Evolutionary conservation across 2,113 vertebrate genomes (phyloP).

Genomic region (Indicator indicator): DNA sequence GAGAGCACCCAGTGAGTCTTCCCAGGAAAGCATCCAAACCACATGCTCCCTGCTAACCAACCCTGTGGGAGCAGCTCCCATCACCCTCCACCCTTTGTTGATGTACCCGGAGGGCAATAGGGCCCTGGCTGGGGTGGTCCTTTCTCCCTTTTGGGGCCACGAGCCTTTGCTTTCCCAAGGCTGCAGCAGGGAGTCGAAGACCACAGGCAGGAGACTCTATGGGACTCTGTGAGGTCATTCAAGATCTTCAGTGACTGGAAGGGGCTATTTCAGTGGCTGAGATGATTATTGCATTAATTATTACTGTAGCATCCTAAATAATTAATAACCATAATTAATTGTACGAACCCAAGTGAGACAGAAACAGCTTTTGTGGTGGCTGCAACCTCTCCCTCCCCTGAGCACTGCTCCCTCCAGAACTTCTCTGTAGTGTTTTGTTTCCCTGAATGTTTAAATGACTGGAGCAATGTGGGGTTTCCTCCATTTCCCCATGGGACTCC

Average conservation of each 20-base stretch:
- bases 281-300: background rate
- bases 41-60: background rate
- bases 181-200: background rate
- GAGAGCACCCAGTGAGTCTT: background rate
- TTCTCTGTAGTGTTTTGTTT: slow-evolving; percentile 6
- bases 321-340: slow-evolving; percentile 32
- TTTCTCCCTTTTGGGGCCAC: background rate
- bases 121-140: background rate
- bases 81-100: background rate
- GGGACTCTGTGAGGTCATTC: background rate
- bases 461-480: slow-evolving; percentile 35
- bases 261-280: background rate
- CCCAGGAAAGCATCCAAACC: background rate
- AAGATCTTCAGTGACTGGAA: background rate
- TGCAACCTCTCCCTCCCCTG: background rate
- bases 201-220: background rate
- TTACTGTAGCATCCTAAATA: background rate
- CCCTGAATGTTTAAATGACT: slow-evolving; percentile 19
- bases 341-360: background rate
- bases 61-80: background rate
- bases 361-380: background rate
- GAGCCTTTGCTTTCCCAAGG: background rate
- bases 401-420: background rate
- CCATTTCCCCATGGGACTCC: background rate
- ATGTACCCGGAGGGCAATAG: background rate